These are phyloP conservation scores for Phrynosoma platyrhinos DNA, from an alignment of 2,113 vertebrate genomes.

Conservation along the genomic window DNA sequence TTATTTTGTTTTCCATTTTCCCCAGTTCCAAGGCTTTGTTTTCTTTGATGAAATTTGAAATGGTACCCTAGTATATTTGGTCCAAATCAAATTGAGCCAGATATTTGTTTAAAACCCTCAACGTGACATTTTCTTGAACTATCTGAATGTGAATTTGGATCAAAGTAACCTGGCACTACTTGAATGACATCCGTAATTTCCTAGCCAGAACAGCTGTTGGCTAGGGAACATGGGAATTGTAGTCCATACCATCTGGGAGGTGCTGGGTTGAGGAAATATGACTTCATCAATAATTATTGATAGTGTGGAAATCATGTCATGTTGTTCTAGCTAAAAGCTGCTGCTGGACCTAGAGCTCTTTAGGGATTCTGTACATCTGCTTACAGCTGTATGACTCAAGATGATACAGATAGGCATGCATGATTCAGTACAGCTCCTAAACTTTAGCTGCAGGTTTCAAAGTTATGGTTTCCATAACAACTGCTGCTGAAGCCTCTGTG, in stretches of 20 bases:
- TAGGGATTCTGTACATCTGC: not conserved
- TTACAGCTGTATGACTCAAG: not conserved
- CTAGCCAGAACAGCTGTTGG: no score
- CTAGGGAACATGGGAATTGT: not conserved
- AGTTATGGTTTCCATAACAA: conserved; percentile 77
- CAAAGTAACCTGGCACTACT: not conserved
- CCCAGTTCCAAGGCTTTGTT: not conserved
- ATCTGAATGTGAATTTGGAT: not conserved
- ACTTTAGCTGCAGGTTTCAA: conserved; percentile 63
- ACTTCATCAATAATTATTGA: not conserved
- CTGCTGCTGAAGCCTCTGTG: conserved; percentile 34
- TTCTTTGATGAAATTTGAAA: conserved; percentile 8
- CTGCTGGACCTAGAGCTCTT: not conserved
- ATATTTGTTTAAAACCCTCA: not conserved
- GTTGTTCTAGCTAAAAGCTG: not conserved
- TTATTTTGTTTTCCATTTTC: not conserved
- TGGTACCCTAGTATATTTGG: not conserved
- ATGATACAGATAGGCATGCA: conserved; percentile 37
- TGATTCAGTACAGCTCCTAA: conserved; percentile 23
- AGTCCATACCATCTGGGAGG: not conserved
- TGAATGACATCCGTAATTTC: no score
- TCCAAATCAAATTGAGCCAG: not conserved
- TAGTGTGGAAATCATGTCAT: not conserved
- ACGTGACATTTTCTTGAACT: no score
- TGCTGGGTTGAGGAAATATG: not conserved